Conservation (phyloP, 2,113 vertebrate genomes). For the Catharus minimus region DNA sequence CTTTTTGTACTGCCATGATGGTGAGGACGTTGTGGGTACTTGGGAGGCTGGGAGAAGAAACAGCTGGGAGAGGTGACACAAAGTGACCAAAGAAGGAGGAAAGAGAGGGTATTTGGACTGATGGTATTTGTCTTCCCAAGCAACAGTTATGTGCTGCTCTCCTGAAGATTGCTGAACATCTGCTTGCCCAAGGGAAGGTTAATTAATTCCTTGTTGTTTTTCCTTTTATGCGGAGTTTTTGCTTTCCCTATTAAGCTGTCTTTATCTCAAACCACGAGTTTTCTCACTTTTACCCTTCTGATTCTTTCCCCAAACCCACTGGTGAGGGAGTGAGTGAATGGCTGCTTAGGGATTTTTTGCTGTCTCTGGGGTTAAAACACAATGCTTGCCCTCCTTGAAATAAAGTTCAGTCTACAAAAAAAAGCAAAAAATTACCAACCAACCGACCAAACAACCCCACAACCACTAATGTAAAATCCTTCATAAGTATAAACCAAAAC, state of each 20-base stretch:
- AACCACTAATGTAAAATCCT: background rate
- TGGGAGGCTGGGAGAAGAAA: background rate
- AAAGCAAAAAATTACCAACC: background rate
- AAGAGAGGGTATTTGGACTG: background rate
- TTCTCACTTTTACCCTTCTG: background rate
- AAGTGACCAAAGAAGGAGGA: background rate
- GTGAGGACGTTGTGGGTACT: background rate
- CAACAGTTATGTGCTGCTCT: background rate
- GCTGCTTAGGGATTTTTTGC: fast-evolving
- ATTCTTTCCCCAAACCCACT: background rate
- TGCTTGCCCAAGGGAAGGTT: background rate
- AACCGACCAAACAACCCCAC: background rate
- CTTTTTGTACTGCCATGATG: background rate
- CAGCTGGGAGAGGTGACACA: background rate
- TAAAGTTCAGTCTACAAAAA: background rate
- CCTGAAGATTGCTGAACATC: background rate
- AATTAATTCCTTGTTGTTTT: background rate
- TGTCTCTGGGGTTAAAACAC: background rate
- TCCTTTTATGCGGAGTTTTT: fast-evolving
- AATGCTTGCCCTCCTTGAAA: background rate
- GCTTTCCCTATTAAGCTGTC: background rate
- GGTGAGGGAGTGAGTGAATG: background rate
- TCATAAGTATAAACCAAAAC: background rate
- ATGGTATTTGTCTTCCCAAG: background rate
- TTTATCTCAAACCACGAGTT: background rate